Percentiles rank a stretch among this genome's conserved stretches.
These are phyloP conservation scores for Rhinoderma darwinii DNA, from an alignment of 2,113 vertebrate genomes.

Conservation along the genomic window DNA sequence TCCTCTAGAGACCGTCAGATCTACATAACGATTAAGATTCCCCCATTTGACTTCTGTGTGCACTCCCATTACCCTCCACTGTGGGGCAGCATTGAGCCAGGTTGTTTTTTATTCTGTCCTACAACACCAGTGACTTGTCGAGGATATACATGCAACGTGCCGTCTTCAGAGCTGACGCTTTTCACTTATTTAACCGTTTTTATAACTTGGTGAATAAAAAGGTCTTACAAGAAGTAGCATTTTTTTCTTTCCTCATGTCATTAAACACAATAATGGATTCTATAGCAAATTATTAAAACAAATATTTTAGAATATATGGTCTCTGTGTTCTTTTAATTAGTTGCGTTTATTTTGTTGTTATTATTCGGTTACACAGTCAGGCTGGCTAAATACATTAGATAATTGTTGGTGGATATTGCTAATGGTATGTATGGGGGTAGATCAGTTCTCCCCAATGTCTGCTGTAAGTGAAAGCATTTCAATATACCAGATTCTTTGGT, in stretches of 20 bases:
- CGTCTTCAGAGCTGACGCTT: not conserved
- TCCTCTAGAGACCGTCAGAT: not conserved
- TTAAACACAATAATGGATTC: not conserved
- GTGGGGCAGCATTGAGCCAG: not conserved
- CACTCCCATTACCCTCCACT: constrained; percentile 1
- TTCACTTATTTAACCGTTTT: constrained; percentile 14
- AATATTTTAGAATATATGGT: not conserved
- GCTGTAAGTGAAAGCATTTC: too few relatives aligned
- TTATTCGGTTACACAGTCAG: too few relatives aligned
- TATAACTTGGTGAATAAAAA: not conserved
- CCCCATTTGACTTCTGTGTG: not conserved
- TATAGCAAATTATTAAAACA: not conserved
- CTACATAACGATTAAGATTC: not conserved
- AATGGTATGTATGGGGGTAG: too few relatives aligned
- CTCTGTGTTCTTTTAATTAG: not conserved
- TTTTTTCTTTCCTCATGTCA: not conserved
- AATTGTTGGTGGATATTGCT: too few relatives aligned
- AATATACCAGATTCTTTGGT: too few relatives aligned
- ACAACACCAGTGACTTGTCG: not conserved
- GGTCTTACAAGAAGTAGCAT: not conserved
- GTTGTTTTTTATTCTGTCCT: not conserved
- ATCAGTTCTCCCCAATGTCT: too few relatives aligned
- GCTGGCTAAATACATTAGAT: too few relatives aligned
- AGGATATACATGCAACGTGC: not conserved
- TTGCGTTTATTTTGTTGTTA: too few relatives aligned